Evolutionary conservation across 2,797 vertebrate genomes (phyloP).

Genomic region (Clamator glandarius): DNA sequence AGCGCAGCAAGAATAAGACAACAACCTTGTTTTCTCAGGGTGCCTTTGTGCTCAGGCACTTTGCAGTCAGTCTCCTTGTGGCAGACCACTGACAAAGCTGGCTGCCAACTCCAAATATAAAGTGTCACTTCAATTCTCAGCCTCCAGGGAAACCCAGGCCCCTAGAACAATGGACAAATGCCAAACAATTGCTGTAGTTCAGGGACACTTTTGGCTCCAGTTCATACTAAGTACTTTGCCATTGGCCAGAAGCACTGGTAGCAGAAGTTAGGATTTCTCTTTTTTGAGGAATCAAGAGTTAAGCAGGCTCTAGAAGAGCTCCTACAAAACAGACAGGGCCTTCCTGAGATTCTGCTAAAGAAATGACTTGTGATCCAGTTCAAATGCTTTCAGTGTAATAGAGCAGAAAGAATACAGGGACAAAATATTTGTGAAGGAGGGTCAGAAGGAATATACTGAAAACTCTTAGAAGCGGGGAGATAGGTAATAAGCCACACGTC

Average conservation of each 20-base stretch:
- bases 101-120: constrained; percentile 37
- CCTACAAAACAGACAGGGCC: not conserved
- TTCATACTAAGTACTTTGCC: constrained; percentile 25
- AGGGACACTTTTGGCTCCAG: constrained; percentile 47
- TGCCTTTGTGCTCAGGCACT: constrained; percentile 12
- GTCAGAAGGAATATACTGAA: not conserved
- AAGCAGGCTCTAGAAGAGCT: not conserved
- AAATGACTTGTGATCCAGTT: not conserved
- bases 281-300: constrained; percentile 15
- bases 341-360: not conserved
- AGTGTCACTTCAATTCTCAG: constrained; percentile 55
- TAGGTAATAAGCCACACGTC: not conserved
- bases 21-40: not conserved
- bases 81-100: constrained; percentile 17
- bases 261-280: constrained; percentile 12
- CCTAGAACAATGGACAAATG: constrained; percentile 49
- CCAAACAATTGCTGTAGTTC: constrained; percentile 58
- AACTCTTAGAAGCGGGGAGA: not conserved
- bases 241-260: constrained; percentile 11
- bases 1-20: accelerated
- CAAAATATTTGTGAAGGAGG: not conserved
- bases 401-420: not conserved
- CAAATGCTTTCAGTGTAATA: not conserved
- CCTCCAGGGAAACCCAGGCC: constrained; percentile 49
- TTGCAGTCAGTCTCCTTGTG: not conserved